Conservation (phyloP, 2,113 vertebrate genomes). For the Pluvialis apricaria region DNA sequence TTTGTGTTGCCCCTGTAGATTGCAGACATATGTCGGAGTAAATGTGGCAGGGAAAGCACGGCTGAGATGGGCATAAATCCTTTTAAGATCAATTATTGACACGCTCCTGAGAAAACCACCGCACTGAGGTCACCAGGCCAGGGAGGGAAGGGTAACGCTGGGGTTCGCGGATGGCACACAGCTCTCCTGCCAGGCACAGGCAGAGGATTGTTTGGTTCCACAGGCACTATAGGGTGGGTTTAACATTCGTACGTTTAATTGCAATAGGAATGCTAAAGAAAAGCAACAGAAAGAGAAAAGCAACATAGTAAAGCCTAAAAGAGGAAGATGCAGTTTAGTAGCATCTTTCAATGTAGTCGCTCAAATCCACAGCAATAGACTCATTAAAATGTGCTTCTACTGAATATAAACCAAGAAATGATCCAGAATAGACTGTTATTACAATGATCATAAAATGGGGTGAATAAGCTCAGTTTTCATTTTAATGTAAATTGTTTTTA, state of each 20-base stretch:
- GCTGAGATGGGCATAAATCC: not conserved
- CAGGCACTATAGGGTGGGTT: rapidly evolving
- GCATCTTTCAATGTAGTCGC: not conserved
- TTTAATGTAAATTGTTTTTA: not conserved
- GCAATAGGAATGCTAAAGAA: not conserved
- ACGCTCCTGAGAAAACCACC: not conserved
- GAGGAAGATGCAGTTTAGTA: not conserved
- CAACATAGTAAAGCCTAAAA: not conserved
- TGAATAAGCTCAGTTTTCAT: not conserved
- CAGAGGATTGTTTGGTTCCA: not conserved
- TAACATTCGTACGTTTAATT: rapidly evolving
- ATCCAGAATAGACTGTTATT: not conserved
- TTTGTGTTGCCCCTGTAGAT: constrained; percentile 22
- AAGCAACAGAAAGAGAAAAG: not conserved
- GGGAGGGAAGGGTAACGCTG: not conserved
- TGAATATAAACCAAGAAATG: not conserved
- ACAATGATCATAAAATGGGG: not conserved
- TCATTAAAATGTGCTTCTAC: not conserved
- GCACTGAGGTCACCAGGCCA: rapidly evolving
- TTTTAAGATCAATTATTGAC: not conserved
- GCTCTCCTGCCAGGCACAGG: rapidly evolving
- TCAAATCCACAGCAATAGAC: not conserved
- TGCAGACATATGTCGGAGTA: constrained; percentile 42
- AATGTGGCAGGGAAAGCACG: constrained; percentile 15
- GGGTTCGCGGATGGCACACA: not conserved